Base-by-base conservation (phyloP, 1,140 invertebrate species). In the Macrobrachium nipponense region DNA sequence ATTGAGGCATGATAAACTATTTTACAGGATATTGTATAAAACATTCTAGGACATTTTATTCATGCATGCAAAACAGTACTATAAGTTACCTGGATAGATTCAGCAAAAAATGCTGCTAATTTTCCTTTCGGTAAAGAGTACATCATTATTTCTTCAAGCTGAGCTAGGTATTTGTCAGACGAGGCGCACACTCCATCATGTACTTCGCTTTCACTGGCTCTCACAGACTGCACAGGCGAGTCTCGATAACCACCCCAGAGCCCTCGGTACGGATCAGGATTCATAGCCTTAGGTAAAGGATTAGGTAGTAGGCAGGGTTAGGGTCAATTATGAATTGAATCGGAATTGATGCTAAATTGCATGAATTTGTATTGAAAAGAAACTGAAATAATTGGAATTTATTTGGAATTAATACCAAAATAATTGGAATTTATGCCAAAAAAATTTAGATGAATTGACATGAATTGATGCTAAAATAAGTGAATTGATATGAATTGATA, bases 231-330 rank as follows among this genome's bases (percentile, higher is more conserved):
- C 11, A 96, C 93, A 0, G 95, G 93, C 8, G 96, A 98, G 90
- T 99, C 98, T 64, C 98, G 87, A 10, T 93, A 92, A 0, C 98
- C 97, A 62, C 97, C 97, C 96, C 96, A 99, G 6, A 95, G 90
- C 1, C 98, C 98, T 89, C 92, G 92, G 90, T 95, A 98, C 0
- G 97, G 95, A 92, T 99, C 97, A 20, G 98, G 96, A 92, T 97
- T 96, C 94, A 96, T 96, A 0, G 94, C 93, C 95, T 97, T 90
- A 89, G 90, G 18, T n/a, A n/a, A n/a, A n/a, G n/a, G n/a, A n/a
- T n/a, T n/a, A n/a, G n/a, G n/a, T n/a, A n/a, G n/a, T n/a, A n/a
- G n/a, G n/a, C n/a, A n/a, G n/a, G n/a, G n/a, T n/a, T n/a, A n/a
- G n/a, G n/a, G n/a, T n/a, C n/a, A n/a, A n/a, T n/a, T n/a, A n/a